These are phyloP conservation scores for Ptychodera flava DNA, from an alignment of 35 echinoderm and acorn worm genomes.

Conservation along the genomic window DNA sequence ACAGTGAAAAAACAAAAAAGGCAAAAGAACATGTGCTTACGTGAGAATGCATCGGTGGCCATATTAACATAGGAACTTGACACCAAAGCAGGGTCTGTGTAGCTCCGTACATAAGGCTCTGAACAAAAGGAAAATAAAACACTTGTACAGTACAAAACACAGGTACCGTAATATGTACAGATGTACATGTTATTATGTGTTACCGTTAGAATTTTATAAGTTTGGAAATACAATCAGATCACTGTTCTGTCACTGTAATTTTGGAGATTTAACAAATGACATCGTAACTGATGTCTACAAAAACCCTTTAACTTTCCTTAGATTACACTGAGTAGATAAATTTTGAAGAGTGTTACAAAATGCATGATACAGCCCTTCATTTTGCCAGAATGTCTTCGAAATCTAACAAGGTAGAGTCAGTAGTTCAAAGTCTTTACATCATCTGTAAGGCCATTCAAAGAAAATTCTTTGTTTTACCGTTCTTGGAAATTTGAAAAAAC, in stretches of 20 bases:
- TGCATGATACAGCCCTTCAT: too few relatives aligned
- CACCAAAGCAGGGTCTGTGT: conserved; percentile 2
- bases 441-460: too few relatives aligned
- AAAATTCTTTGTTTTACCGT: too few relatives aligned
- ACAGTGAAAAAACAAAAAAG: too few relatives aligned
- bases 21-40: too few relatives aligned
- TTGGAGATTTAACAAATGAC: neutral
- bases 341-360: too few relatives aligned
- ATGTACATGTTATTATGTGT: neutral
- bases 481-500: too few relatives aligned
- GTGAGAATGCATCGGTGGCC: conserved; percentile 2
- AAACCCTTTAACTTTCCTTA: neutral
- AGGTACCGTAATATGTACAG: neutral
- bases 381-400: too few relatives aligned
- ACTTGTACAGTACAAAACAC: neutral
- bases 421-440: too few relatives aligned
- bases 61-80: neutral
- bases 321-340: too few relatives aligned
- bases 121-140: neutral
- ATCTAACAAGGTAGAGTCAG: too few relatives aligned
- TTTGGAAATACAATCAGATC: conserved; percentile 55
- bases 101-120: neutral
- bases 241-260: conserved; percentile 3
- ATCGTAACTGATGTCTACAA: neutral
- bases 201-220: conserved; percentile 40